A percentile compares a stretch with the other conserved stretches of the same genome.
Evolutionary conservation across 2,113 vertebrate species (phyloP).

Genomic region (Perca schrenkii): DNA sequence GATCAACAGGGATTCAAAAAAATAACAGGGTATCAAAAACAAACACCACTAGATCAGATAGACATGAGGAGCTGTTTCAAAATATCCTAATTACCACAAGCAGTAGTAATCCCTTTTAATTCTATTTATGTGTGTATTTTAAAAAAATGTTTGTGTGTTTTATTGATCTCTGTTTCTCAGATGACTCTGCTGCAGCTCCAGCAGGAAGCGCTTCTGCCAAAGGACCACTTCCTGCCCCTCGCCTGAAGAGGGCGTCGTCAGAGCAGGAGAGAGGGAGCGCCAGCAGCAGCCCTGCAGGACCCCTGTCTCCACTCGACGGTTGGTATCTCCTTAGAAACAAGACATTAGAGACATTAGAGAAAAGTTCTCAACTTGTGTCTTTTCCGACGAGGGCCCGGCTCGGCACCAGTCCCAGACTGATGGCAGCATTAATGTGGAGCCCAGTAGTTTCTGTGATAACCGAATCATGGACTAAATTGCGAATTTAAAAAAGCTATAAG

Average conservation of each 20-base stretch:
- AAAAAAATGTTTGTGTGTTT: no score
- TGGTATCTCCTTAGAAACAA: neutral
- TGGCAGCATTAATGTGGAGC: no score
- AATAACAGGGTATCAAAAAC: no score
- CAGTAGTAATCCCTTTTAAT: no score
- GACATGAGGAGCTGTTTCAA: neutral
- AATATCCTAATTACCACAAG: neutral
- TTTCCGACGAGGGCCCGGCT: no score
- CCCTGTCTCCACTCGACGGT: slow-evolving; percentile 46
- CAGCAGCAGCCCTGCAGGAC: slow-evolving; percentile 36
- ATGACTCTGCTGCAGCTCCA: slow-evolving; percentile 83
- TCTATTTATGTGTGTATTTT: neutral
- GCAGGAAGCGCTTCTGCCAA: slow-evolving; percentile 80
- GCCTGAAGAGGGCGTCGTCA: slow-evolving; percentile 87
- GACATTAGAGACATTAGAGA: no score
- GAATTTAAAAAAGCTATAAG: no score
- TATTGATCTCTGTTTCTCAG: slow-evolving; percentile 67
- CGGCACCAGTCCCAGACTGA: no score
- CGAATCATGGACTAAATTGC: no score
- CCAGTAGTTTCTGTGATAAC: no score
- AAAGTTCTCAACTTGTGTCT: no score
- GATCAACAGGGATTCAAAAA: no score
- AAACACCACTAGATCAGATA: neutral
- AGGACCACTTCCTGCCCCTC: slow-evolving; percentile 86
- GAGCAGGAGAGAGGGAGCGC: slow-evolving; percentile 86